Evolutionary conservation across 2,113 vertebrate species (phyloP).

Genomic region (Ailuropoda melanoleuca): DNA sequence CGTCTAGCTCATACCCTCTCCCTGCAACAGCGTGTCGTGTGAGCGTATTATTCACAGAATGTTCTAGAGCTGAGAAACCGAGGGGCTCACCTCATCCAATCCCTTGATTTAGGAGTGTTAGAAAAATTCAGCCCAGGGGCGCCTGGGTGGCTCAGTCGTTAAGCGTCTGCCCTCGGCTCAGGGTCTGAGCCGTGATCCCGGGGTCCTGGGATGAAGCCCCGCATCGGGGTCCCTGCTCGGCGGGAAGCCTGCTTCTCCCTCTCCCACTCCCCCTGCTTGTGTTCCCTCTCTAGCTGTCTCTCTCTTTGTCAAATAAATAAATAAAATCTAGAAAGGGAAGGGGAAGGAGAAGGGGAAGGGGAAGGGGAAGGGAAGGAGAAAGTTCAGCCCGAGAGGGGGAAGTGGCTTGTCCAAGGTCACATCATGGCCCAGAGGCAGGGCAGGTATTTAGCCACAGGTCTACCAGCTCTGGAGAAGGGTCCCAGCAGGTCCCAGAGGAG

Average conservation of each 20-base stretch:
- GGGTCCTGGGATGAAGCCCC: too few relatives aligned
- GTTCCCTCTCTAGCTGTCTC: too few relatives aligned
- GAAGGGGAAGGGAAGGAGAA: too few relatives aligned
- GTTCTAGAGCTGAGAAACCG: neutral
- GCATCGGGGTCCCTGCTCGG: too few relatives aligned
- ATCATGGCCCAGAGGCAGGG: neutral
- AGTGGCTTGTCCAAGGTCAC: neutral
- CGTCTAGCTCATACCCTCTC: neutral
- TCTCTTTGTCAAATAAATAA: too few relatives aligned
- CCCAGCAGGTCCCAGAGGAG: neutral
- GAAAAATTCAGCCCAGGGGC: conserved; percentile 24
- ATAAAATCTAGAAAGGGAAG: too few relatives aligned
- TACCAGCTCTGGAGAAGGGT: neutral
- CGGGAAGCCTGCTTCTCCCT: too few relatives aligned
- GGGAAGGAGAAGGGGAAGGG: too few relatives aligned
- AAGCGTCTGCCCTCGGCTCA: too few relatives aligned
- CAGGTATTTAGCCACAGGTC: neutral
- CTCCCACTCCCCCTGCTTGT: too few relatives aligned
- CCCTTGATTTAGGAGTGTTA: neutral
- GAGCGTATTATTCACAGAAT: neutral
- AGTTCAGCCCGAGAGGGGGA: neutral
- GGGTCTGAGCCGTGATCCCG: too few relatives aligned
- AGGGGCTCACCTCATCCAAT: neutral
- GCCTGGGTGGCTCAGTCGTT: too few relatives aligned
- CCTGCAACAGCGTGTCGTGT: neutral